A percentile compares a stretch with the other conserved stretches of the same genome.
phyloP scores from a whole-genome alignment of 2,797 vertebrate species.

The Tiaroga cobitis region DNA sequence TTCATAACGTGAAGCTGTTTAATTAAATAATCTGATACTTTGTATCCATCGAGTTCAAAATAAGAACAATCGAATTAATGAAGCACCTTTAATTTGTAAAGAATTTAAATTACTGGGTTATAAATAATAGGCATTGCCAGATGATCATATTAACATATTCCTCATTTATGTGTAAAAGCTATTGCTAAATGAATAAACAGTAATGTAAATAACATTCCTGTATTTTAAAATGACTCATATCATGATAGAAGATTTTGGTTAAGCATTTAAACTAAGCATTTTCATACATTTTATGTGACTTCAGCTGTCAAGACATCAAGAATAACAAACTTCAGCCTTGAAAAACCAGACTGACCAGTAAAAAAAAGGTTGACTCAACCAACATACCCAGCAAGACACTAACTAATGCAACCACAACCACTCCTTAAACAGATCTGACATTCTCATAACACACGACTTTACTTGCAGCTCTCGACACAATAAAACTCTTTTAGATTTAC shows the following conservation, averaged over 20 bases:
- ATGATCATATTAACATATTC: neutral
- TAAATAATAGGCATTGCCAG: neutral
- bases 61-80: neutral
- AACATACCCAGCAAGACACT: neutral
- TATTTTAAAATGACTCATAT: neutral
- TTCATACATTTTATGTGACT: neutral
- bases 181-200: neutral
- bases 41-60: neutral
- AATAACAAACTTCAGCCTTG: neutral
- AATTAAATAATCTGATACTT: constrained; percentile 4
- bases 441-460: neutral
- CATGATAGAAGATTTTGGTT: neutral
- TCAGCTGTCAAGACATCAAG: too few species aligned
- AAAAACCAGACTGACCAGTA: constrained; percentile 3
- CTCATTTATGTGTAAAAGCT: neutral
- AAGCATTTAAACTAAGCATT: neutral
- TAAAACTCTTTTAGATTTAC: neutral
- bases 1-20: neutral
- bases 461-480: neutral
- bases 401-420: neutral
- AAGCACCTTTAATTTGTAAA: neutral
- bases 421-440: neutral
- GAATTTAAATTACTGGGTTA: neutral
- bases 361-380: neutral
- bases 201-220: neutral